Evolutionary conservation across 2,888 invertebrate genomes (phyloP).

Genomic region (Andrena fulva): DNA sequence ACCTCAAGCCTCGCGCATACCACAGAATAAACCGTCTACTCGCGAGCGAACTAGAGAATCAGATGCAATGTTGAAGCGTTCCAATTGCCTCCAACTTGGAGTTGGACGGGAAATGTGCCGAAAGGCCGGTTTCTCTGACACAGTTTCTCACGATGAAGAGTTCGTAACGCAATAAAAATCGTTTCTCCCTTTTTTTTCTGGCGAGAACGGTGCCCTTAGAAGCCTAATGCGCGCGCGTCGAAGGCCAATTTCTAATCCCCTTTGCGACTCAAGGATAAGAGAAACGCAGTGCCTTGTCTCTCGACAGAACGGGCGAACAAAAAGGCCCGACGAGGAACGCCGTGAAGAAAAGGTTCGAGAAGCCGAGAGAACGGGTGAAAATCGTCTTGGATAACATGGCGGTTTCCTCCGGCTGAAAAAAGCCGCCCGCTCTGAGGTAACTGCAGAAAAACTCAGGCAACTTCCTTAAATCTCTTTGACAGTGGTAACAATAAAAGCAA

Average conservation of each 20-base stretch:
- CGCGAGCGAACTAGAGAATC: conserved; percentile 6
- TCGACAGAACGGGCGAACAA: conserved; percentile 15
- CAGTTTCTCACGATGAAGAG: conserved; percentile 39
- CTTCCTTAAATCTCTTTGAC: conserved; percentile 64
- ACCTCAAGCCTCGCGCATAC: neutral
- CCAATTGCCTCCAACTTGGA: conserved; percentile 2
- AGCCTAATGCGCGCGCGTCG: conserved; percentile 46
- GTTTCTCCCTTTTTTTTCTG: conserved; percentile 53
- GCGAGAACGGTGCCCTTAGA: conserved; percentile 58
- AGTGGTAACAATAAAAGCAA: conserved; percentile 59
- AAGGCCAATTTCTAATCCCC: conserved; percentile 83
- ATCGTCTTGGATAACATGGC: conserved; percentile 53
- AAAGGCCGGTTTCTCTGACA: conserved; percentile 59
- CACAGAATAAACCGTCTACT: neutral
- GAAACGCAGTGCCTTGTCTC: conserved; percentile 76
- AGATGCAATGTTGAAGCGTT: neutral
- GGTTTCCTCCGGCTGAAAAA: conserved; percentile 54
- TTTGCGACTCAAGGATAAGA: conserved; percentile 77
- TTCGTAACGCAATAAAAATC: conserved; percentile 53
- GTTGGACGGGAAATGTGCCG: conserved; percentile 20
- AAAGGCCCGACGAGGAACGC: conserved; percentile 69
- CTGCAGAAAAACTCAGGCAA: conserved; percentile 50
- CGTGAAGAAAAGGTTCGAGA: conserved; percentile 61
- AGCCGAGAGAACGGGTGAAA: conserved; percentile 56
- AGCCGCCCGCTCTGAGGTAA: conserved; percentile 19